phyloP scores from a whole-genome alignment of 1,140 invertebrate genomes.

The Drosophila punjabiensis region DNA sequence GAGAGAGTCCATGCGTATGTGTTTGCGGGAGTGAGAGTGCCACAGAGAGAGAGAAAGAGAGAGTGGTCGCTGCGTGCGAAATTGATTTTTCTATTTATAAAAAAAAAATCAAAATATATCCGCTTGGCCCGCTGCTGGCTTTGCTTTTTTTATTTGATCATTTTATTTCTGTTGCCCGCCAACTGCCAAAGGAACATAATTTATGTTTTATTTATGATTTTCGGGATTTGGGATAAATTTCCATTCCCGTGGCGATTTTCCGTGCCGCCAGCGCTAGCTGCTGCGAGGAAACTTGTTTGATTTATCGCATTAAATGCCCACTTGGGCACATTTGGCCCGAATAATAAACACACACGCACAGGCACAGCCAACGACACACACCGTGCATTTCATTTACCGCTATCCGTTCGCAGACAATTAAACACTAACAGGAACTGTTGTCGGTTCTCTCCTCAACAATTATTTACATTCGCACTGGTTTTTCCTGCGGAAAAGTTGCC shows the following conservation, averaged over 20 bases:
- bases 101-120: conserved; percentile 84
- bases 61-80: conserved; percentile 70
- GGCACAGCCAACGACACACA: background rate
- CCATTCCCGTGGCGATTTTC: conserved; percentile 52
- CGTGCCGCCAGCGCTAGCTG: conserved; percentile 21
- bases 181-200: conserved; percentile 75
- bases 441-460: conserved; percentile 46
- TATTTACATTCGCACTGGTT: conserved; percentile 76
- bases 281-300: conserved; percentile 75
- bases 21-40: conserved; percentile 43
- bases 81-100: conserved; percentile 84
- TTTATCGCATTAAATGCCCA: conserved; percentile 67
- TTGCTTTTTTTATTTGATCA: conserved; percentile 54
- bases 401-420: conserved; percentile 33
- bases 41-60: conserved; percentile 2
- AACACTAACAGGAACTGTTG: conserved; percentile 76
- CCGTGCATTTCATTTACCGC: conserved; percentile 69
- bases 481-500: conserved; percentile 77
- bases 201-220: conserved; percentile 82
- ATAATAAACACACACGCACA: conserved; percentile 36
- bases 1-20: conserved; percentile 33
- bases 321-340: conserved; percentile 59
- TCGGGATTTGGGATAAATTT: conserved; percentile 44
- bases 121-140: conserved; percentile 46
- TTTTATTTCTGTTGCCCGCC: conserved; percentile 72